Percentiles rank a stretch among this genome's conserved stretches.
Evolutionary conservation across 2,888 invertebrate genomes (phyloP).

Genomic region (Drosophila infuscata): DNA sequence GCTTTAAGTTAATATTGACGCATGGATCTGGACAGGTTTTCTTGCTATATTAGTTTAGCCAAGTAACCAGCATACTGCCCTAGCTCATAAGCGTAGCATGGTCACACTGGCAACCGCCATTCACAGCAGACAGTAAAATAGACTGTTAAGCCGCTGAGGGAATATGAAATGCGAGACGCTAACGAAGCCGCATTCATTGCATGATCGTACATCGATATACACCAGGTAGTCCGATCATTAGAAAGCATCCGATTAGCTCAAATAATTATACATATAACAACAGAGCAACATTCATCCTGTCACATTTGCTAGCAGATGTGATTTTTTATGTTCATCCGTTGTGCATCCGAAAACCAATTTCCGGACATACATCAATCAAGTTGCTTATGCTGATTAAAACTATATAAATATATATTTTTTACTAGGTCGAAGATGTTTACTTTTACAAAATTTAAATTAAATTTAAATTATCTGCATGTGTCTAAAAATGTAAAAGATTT

Average conservation of each 20-base stretch:
- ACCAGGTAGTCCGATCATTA: background rate
- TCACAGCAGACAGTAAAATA: background rate
- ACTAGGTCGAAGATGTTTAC: background rate
- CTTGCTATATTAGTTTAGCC: background rate
- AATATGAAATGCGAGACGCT: background rate
- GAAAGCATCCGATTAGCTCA: background rate
- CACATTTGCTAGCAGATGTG: background rate
- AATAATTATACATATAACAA: background rate
- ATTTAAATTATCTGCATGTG: background rate
- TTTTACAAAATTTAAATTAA: background rate
- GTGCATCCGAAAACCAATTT: background rate
- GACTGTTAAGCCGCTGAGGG: background rate
- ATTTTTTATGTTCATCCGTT: background rate
- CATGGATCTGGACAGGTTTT: conserved; percentile 10
- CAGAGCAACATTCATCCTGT: background rate
- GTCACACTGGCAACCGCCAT: background rate
- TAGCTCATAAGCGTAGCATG: background rate
- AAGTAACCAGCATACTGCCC: background rate
- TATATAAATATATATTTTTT: background rate
- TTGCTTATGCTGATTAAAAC: background rate
- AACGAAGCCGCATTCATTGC: background rate
- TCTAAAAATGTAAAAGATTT: background rate
- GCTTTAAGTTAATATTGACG: conserved; percentile 6
- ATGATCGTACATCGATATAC: background rate
- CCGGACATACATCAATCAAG: background rate